A percentile compares a stretch with the other conserved stretches of the same genome.
Conservation (phyloP, 92 coral and sea anemone genomes). For the Blastomussa wellsi region DNA sequence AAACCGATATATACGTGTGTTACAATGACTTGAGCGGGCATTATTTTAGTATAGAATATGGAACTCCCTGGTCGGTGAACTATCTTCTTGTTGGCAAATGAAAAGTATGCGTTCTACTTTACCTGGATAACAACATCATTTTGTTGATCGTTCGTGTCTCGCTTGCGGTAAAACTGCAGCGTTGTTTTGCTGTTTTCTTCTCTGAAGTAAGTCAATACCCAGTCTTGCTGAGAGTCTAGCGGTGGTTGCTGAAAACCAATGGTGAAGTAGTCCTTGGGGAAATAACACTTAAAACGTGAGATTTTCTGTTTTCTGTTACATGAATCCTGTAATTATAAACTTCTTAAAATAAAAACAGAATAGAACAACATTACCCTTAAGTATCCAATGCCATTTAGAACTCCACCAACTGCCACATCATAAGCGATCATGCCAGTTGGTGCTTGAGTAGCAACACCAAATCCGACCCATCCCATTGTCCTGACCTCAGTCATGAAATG, state of each 20-base stretch:
- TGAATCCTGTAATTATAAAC: too few species aligned
- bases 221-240: slow-evolving; percentile 3
- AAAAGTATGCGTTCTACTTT: too few species aligned
- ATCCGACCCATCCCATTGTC: slow-evolving; percentile 10
- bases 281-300: too few species aligned
- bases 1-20: too few species aligned
- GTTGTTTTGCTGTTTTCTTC: slow-evolving; percentile 20
- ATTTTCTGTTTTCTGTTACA: too few species aligned
- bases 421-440: neutral
- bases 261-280: slow-evolving; percentile 2
- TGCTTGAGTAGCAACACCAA: slow-evolving; percentile 8
- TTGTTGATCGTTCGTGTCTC: neutral
- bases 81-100: too few species aligned
- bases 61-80: too few species aligned
- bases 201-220: neutral
- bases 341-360: too few species aligned
- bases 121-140: slow-evolving; percentile 1
- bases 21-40: too few species aligned
- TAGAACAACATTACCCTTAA: neutral
- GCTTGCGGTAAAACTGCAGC: neutral
- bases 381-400: neutral
- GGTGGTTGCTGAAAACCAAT: neutral
- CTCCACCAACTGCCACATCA: slow-evolving; percentile 19
- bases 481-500: slow-evolving; percentile 3
- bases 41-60: too few species aligned